phyloP scores from a whole-genome alignment of 2,888 invertebrate species.

The Biston stratarius region DNA sequence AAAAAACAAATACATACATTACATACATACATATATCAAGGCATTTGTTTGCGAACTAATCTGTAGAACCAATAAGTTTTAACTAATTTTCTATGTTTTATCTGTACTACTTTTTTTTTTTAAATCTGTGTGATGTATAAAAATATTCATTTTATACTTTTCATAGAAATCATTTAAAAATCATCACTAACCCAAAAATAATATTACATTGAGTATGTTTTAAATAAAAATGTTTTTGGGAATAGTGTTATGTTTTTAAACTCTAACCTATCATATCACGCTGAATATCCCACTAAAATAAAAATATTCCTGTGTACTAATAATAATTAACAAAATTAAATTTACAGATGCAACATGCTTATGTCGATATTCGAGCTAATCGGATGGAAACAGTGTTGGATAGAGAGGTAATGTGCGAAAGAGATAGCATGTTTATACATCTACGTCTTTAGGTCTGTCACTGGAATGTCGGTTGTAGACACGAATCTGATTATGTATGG shows the following conservation, averaged over 20 bases:
- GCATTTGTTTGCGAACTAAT: too few relatives aligned
- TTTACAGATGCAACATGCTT: constrained; percentile 86
- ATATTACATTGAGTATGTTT: too few relatives aligned
- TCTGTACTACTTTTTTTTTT: too few relatives aligned
- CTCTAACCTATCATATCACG: neutral
- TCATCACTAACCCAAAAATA: too few relatives aligned
- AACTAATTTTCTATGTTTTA: too few relatives aligned
- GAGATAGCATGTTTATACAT: constrained; percentile 66
- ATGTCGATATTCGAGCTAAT: constrained; percentile 87
- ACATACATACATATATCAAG: too few relatives aligned
- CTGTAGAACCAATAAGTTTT: too few relatives aligned
- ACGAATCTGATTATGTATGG: neutral
- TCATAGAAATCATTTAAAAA: too few relatives aligned
- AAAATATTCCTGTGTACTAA: constrained; percentile 52
- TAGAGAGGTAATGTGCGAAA: constrained; percentile 87
- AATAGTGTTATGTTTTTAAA: neutral
- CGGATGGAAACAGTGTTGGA: constrained; percentile 87
- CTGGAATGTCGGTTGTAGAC: constrained; percentile 43
- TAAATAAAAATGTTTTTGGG: too few relatives aligned
- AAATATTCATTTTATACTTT: too few relatives aligned
- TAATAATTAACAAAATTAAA: constrained; percentile 70
- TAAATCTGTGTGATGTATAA: too few relatives aligned
- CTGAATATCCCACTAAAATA: constrained; percentile 18
- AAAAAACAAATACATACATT: too few relatives aligned
- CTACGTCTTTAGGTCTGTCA: constrained; percentile 15